Evolutionary conservation across 2,113 vertebrate genomes (phyloP), one percentile per base, ranked within the genome.

Genomic region (Sarotherodon lohbergeri): DNA sequence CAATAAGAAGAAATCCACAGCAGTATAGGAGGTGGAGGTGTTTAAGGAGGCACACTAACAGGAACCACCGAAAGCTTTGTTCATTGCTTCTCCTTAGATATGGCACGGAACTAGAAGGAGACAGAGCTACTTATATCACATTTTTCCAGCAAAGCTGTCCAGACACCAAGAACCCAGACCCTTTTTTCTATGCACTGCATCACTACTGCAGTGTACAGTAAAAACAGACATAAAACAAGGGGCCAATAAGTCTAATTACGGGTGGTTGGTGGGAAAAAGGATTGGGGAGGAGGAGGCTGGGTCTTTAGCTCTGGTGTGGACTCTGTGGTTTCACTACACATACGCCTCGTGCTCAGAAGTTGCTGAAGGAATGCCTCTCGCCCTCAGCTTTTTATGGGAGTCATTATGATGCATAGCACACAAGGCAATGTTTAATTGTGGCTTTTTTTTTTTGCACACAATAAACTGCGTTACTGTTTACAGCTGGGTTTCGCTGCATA

Each of bases 401-500:
- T 93, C 93, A 95, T 96, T 96, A 96, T 43, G 86, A 95, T 89
- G 93, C 94, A 85, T 61, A 84, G 91, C 91, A 88, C 96, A 94
- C 95, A 94, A 95, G 94, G 89, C 94, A 84, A 81, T 86, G 83
- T 86, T 94, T 95, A 96, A 96, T 94, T 94, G 93, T 71, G 17
- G 82, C 90, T 78, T 86, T 81, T 90, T 82, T 80, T 87, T 90
- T 84, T 80, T 84, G 34, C 39, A 56, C 52, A 91, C 93, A 86
- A 93, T 96, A 95, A 97, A 96, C 87, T 85, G 81, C 13, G 86
- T 95, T 95, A 96, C 93, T 82, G 94, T 94, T 95, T 93, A 94
- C 92, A 94, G 94, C 95, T 94, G 92, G 85, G 86, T 90, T 92
- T 88, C 85, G 85, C 82, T 88, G 92, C 90, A 84, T 80, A 76